Base-by-base conservation (phyloP, 2,113 vertebrate species). In the Ciconia boyciana region DNA sequence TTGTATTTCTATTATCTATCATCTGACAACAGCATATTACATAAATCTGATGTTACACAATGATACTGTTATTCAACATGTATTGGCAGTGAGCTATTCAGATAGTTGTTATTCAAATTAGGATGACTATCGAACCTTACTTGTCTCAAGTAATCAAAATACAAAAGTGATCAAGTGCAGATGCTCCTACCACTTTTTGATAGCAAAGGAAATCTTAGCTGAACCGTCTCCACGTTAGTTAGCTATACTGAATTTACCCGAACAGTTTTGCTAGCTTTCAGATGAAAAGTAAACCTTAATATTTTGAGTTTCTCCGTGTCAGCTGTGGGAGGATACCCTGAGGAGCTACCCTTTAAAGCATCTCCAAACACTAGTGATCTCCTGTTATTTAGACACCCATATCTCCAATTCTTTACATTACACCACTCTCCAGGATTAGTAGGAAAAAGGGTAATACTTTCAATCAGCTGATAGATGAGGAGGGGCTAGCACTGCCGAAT, bases 261-360 rank as follows among this genome's bases (percentile, higher is more conserved):
- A 96, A 84, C 78, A 64, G 41, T 70, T 87, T 92, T 94, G 36
- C 84, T 90, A 91, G 90, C 84, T 93, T 95, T 93, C 60, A 89
- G 80, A 62, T 54, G 14, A 84, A 95, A 91, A 90, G 84, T 62
- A 91, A 96, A 97, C 58, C 44, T 93, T 93, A 97, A 78, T 77
- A 96, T 96, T 85, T 52, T 5, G 22, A 94, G n/a, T 62, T 81
- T 95, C 66, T 95, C 13, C 60, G 54, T 91, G 76, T 82, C 60
- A 65, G 78, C 54, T 84, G 34, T 65, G 77, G 57, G 77, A 96
- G 74, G 74, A 91, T 92, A 62, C 95, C 71, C 95, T 34, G 55
- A 96, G 91, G 94, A 97, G n/a, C 44, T 90, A 64, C 68, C 85
- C 90, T 97, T 94, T 96, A 97, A 97, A 96, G 64, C 25, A 62